phyloP scores from a whole-genome alignment of 1,140 invertebrate genomes.

The Dendroctonus ponderosae region DNA sequence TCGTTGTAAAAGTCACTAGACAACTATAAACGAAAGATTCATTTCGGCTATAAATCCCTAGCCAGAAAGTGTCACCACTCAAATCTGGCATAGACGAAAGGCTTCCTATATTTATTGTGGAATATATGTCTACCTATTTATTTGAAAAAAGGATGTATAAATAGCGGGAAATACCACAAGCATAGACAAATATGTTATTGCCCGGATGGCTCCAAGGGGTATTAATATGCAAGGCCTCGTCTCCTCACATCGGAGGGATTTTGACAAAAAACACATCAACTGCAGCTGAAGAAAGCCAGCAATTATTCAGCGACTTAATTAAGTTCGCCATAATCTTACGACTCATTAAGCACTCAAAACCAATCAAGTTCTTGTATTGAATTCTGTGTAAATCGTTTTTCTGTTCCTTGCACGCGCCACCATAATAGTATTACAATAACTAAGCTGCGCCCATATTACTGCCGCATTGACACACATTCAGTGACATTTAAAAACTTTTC shows the following conservation, averaged over 20 bases:
- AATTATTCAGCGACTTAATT: background rate
- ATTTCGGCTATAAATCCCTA: background rate
- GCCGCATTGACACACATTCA: constrained; percentile 31
- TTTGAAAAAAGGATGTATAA: no score
- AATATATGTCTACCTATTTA: background rate
- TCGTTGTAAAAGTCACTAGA: background rate
- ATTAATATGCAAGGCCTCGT: background rate
- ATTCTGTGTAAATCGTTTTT: background rate
- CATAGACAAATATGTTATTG: no score
- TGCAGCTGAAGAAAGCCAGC: background rate
- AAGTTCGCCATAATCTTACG: background rate
- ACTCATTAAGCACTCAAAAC: background rate
- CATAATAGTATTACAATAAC: constrained; percentile 23
- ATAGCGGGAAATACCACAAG: no score
- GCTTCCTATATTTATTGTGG: background rate
- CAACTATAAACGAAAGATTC: background rate
- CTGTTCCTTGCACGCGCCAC: constrained; percentile 21
- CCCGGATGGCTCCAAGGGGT: no score
- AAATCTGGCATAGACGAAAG: background rate
- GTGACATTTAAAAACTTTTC: constrained; percentile 31
- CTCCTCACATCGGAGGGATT: background rate
- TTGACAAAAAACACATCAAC: background rate
- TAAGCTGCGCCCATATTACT: constrained; percentile 26
- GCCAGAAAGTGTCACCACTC: background rate
- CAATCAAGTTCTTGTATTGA: background rate